Conservation (phyloP, 2,113 vertebrate genomes). For the Uria lomvia region DNA sequence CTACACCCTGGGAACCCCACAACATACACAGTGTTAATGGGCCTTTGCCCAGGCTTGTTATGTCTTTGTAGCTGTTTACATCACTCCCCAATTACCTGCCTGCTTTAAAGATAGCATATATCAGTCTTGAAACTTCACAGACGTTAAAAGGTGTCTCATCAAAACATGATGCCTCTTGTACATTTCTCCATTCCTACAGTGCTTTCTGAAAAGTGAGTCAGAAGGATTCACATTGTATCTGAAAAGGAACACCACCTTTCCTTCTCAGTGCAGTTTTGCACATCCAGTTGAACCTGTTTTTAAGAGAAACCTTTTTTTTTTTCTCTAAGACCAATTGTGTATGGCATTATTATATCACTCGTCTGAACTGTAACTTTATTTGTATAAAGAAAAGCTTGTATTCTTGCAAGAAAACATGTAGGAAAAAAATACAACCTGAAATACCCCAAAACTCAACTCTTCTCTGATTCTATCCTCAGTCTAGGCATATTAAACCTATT, state of each 20-base stretch:
- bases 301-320: not conserved
- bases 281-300: not conserved
- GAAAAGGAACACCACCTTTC: not conserved
- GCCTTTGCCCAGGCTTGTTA: not conserved
- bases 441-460: not conserved
- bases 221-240: not conserved
- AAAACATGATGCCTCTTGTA: not conserved
- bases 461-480: not conserved
- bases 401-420: not conserved
- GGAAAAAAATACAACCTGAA: not conserved
- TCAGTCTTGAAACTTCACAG: not conserved
- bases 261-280: not conserved
- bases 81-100: not conserved
- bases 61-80: not conserved
- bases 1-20: not conserved
- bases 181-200: not conserved
- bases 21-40: not conserved
- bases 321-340: not conserved
- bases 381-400: not conserved
- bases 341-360: not conserved
- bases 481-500: not conserved
- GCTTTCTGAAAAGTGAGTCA: slow-evolving; percentile 3
- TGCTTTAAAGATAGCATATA: slow-evolving; percentile 17
- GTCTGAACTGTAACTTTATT: not conserved
- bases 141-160: not conserved